phyloP scores from a whole-genome alignment of 2,888 invertebrate species.

The Bembecia ichneumoniformis region DNA sequence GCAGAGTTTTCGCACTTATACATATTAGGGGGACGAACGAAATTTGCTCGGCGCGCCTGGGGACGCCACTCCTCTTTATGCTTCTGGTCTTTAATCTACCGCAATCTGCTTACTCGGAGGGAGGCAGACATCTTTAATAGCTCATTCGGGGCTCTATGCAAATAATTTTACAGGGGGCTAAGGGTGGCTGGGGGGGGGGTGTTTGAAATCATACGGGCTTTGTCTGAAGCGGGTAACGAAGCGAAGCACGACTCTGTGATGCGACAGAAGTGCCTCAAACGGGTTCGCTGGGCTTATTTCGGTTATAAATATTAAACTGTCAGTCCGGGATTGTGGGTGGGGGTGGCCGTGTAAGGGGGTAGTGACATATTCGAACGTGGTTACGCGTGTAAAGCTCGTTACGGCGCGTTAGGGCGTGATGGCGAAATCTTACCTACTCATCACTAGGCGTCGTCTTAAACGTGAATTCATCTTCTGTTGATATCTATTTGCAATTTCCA shows the following conservation, averaged over 20 bases:
- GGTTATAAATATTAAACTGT: constrained; percentile 65
- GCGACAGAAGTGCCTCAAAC: constrained; percentile 61
- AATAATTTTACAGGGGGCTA: constrained; percentile 64
- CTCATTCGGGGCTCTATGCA: constrained; percentile 71
- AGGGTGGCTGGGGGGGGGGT: constrained; percentile 17
- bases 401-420: constrained; percentile 27
- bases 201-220: constrained; percentile 64
- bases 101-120: constrained; percentile 68
- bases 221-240: constrained; percentile 68
- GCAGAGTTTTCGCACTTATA: constrained; percentile 54
- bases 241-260: constrained; percentile 61
- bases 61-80: constrained; percentile 49
- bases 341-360: constrained; percentile 12
- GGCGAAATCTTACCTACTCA: constrained; percentile 2
- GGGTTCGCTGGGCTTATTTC: constrained; percentile 50
- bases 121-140: constrained; percentile 68
- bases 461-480: too few species aligned
- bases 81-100: constrained; percentile 71
- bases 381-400: constrained; percentile 51
- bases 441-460: not conserved
- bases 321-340: constrained; percentile 20
- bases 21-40: constrained; percentile 46
- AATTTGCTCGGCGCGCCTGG: constrained; percentile 42
- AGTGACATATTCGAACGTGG: constrained; percentile 19
- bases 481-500: too few species aligned